A percentile compares a stretch with the other conserved stretches of the same genome.
phyloP scores from a whole-genome alignment of 2,888 invertebrate genomes.

The Amphipoea oculea region DNA sequence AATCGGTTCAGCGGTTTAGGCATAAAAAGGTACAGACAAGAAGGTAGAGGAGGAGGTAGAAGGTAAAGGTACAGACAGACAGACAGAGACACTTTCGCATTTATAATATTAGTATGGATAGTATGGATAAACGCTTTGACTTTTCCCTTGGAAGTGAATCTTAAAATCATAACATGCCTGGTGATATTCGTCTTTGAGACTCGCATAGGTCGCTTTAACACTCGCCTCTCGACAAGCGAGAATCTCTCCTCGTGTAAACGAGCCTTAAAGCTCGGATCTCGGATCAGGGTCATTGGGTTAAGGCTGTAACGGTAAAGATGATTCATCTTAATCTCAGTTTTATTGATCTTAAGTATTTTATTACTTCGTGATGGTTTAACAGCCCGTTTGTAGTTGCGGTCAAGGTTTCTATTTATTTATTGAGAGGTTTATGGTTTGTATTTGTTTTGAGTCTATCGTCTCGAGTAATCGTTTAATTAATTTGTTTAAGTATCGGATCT shows the following conservation, averaged over 20 bases:
- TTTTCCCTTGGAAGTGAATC: too few species aligned
- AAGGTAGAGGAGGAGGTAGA: too few species aligned
- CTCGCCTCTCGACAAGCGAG: not conserved
- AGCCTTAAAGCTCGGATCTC: constrained; percentile 35
- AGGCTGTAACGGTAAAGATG: constrained; percentile 58
- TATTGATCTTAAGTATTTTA: constrained; percentile 44
- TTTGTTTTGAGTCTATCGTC: constrained; percentile 7
- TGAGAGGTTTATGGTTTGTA: constrained; percentile 31
- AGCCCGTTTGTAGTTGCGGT: constrained; percentile 15
- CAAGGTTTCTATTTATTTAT: constrained; percentile 31
- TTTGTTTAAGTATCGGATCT: not conserved
- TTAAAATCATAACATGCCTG: too few species aligned
- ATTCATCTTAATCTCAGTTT: constrained; percentile 38
- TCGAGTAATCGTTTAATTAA: not conserved
- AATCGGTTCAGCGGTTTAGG: too few species aligned
- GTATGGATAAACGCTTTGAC: too few species aligned
- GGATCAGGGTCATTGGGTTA: constrained; percentile 68
- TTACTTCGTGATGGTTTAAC: constrained; percentile 49
- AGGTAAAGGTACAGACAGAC: too few species aligned
- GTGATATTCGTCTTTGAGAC: too few species aligned
- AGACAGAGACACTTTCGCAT: too few species aligned
- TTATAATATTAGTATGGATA: too few species aligned
- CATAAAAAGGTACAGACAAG: too few species aligned
- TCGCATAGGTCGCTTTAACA: not conserved
- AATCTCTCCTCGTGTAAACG: constrained; percentile 2